Evolutionary conservation across 1,140 invertebrate species (phyloP).

Genomic region (Cheumatopsyche charites): DNA sequence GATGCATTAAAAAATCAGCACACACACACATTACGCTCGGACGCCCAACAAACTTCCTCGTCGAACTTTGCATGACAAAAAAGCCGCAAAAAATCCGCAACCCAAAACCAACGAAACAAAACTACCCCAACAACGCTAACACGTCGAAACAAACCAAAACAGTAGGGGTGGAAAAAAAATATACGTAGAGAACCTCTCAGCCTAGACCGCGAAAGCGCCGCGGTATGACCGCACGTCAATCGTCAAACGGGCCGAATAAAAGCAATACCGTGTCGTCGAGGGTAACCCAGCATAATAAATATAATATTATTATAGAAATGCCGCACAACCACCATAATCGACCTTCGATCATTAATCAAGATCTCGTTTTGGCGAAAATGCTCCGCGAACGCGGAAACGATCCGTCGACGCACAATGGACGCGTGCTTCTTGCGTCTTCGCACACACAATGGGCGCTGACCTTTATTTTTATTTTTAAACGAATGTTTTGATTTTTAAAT

Average conservation of each 20-base stretch:
- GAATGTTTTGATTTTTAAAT: no score
- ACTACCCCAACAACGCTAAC: no score
- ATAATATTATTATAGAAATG: slow-evolving; percentile 32
- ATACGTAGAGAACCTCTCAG: no score
- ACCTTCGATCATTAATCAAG: slow-evolving; percentile 44
- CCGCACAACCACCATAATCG: slow-evolving; percentile 18
- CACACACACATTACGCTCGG: no score
- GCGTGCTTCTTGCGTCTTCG: slow-evolving; percentile 14
- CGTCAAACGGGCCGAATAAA: slow-evolving; percentile 30
- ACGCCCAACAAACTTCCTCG: no score
- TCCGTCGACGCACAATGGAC: slow-evolving; percentile 7
- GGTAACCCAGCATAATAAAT: slow-evolving; percentile 31
- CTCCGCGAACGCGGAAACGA: no score
- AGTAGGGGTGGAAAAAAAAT: not conserved
- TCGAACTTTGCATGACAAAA: no score
- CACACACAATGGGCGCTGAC: no score
- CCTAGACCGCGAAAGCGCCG: not conserved
- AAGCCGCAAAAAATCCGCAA: no score
- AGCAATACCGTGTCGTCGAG: slow-evolving; percentile 42
- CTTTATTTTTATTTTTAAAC: no score
- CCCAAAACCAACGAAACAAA: no score
- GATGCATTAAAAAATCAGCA: no score
- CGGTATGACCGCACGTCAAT: not conserved
- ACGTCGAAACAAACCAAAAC: not conserved
- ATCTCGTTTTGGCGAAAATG: slow-evolving; percentile 38